A percentile compares a stretch with the other conserved stretches of the same genome.
Conservation (phyloP, 2,113 vertebrate genomes). For the Phasianus colchicus region DNA sequence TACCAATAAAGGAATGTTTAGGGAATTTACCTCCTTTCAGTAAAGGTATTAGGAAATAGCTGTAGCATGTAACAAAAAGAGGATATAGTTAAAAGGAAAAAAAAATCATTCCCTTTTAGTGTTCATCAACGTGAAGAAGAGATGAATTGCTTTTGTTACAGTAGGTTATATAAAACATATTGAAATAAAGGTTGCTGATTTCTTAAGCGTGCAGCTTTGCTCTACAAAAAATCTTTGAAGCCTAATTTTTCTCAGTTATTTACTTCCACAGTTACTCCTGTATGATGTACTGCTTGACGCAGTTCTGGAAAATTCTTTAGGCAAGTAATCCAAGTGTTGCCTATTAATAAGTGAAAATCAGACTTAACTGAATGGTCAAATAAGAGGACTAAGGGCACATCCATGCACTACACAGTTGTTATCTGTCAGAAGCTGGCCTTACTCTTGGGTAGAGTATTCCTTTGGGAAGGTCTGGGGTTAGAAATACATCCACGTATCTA, state of each 20-base stretch:
- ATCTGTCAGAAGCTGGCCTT: not conserved
- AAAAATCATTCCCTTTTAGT: not conserved
- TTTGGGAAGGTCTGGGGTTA: not conserved
- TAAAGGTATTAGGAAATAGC: not conserved
- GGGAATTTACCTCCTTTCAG: not conserved
- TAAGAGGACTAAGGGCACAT: not conserved
- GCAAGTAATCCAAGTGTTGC: not conserved
- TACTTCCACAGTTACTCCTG: not conserved
- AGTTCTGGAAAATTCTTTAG: not conserved
- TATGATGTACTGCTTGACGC: not conserved
- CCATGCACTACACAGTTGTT: rapidly evolving
- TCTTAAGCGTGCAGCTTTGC: not conserved
- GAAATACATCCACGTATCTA: not conserved
- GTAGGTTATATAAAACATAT: not conserved
- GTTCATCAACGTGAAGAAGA: not conserved
- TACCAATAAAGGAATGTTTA: not conserved
- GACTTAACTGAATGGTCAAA: not conserved
- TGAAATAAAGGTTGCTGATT: not conserved
- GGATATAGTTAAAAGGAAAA: not conserved
- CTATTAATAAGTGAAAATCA: not conserved
- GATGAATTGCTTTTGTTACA: not conserved
- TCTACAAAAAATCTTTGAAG: not conserved
- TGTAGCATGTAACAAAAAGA: not conserved
- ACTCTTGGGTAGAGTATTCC: not conserved
- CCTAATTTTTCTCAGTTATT: not conserved